phyloP scores from a whole-genome alignment of 1,140 invertebrate species.

The Zelostemma sp. region DNA sequence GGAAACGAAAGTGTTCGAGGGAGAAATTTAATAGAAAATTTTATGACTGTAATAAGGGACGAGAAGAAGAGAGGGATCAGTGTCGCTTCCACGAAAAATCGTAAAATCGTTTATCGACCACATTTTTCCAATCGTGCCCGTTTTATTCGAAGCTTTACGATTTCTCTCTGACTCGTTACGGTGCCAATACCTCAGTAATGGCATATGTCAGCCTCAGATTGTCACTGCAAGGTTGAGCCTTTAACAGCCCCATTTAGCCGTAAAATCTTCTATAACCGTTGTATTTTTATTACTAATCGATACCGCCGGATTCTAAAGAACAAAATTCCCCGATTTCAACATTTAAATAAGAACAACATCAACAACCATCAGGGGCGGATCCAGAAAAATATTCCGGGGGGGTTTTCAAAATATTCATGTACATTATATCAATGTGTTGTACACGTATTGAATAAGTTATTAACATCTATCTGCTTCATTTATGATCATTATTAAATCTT shows the following conservation, averaged over 20 bases:
- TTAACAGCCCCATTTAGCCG: slow-evolving; percentile 37
- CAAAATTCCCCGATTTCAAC: too few species aligned
- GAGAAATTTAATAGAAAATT: slow-evolving; percentile 37
- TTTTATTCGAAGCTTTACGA: slow-evolving; percentile 30
- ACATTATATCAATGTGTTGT: too few species aligned
- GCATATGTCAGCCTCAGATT: slow-evolving; percentile 29
- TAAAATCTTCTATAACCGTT: slow-evolving; percentile 20
- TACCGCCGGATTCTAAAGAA: slow-evolving; percentile 9
- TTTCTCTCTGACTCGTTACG: slow-evolving; percentile 40
- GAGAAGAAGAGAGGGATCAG: slow-evolving; percentile 7
- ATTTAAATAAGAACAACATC: too few species aligned
- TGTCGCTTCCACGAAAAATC: slow-evolving; percentile 43
- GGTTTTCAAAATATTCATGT: too few species aligned
- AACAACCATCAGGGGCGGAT: too few species aligned
- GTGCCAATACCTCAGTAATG: slow-evolving; percentile 27
- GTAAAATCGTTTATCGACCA: slow-evolving; percentile 49
- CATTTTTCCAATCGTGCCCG: slow-evolving; percentile 33
- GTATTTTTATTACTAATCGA: neutral
- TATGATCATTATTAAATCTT: too few species aligned
- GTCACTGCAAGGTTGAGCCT: slow-evolving; percentile 36
- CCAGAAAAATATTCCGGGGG: too few species aligned
- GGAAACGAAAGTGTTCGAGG: slow-evolving; percentile 27
- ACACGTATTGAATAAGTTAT: too few species aligned
- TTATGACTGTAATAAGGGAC: slow-evolving; percentile 19
- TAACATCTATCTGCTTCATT: too few species aligned